Evolutionary conservation across 2,113 vertebrate species (phyloP).

Genomic region (Prunella himalayana): DNA sequence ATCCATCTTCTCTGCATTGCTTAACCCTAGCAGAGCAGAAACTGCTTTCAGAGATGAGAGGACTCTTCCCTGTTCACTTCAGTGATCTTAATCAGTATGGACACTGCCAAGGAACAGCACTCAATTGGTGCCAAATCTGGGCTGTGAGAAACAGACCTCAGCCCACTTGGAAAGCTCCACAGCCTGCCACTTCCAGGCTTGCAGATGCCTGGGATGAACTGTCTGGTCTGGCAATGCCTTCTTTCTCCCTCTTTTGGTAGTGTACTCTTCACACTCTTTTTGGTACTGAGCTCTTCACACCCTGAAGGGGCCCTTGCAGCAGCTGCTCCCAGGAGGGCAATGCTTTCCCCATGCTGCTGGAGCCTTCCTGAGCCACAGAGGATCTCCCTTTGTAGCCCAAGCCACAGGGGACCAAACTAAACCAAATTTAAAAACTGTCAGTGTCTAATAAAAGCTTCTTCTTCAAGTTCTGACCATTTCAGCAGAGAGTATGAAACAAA

Average conservation of each 20-base stretch:
- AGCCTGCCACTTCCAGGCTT: not conserved
- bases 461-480: not conserved
- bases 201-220: not conserved
- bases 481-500: not conserved
- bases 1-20: not conserved
- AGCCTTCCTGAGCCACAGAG: not conserved
- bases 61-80: not conserved
- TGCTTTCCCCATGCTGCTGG: rapidly evolving
- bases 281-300: not conserved
- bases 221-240: not conserved
- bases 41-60: not conserved
- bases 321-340: not conserved
- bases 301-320: not conserved
- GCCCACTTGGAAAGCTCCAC: not conserved
- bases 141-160: not conserved
- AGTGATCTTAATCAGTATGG: not conserved
- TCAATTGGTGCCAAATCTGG: not conserved
- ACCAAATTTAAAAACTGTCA: not conserved
- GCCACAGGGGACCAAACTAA: rapidly evolving
- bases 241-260: not conserved
- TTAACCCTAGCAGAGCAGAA: not conserved
- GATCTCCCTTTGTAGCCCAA: not conserved
- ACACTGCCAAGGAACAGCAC: not conserved
- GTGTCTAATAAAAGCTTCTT: not conserved
- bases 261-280: too few relatives aligned